Conservation (phyloP, 2,797 vertebrate genomes). For the Cuculus canorus region DNA sequence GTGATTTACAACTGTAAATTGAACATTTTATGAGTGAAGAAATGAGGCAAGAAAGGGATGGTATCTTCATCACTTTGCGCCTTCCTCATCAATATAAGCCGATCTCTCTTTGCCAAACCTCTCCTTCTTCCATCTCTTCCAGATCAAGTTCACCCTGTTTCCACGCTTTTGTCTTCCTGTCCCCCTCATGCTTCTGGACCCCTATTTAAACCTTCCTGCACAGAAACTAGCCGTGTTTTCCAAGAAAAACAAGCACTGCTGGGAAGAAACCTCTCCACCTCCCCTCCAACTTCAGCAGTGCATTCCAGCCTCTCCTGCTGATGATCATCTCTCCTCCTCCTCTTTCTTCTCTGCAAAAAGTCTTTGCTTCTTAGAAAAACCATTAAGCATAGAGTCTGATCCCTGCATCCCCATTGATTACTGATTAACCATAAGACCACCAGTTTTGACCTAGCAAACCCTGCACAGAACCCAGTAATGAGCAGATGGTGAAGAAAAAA, state of each 20-base stretch:
- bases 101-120: neutral
- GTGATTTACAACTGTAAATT: neutral
- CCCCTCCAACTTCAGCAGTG: neutral
- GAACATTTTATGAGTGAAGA: neutral
- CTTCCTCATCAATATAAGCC: neutral
- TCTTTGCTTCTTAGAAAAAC: constrained; percentile 9
- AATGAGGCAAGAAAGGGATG: neutral
- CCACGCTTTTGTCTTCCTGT: neutral
- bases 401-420: neutral
- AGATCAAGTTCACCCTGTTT: neutral
- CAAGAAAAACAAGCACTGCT: neutral
- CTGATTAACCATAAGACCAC: constrained; percentile 17
- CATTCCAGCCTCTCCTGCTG: neutral
- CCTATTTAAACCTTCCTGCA: neutral
- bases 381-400: constrained; percentile 25
- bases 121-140: neutral
- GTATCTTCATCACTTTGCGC: neutral
- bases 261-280: neutral
- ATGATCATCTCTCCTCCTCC: neutral
- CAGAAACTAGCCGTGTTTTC: neutral
- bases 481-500: constrained; percentile 48
- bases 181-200: neutral
- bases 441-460: constrained; percentile 36
- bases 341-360: neutral
- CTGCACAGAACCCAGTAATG: constrained; percentile 8